Percentiles rank a stretch among this genome's conserved stretches.
Conservation (phyloP, 2,888 invertebrate genomes). For the Cepaea hortensis region DNA sequence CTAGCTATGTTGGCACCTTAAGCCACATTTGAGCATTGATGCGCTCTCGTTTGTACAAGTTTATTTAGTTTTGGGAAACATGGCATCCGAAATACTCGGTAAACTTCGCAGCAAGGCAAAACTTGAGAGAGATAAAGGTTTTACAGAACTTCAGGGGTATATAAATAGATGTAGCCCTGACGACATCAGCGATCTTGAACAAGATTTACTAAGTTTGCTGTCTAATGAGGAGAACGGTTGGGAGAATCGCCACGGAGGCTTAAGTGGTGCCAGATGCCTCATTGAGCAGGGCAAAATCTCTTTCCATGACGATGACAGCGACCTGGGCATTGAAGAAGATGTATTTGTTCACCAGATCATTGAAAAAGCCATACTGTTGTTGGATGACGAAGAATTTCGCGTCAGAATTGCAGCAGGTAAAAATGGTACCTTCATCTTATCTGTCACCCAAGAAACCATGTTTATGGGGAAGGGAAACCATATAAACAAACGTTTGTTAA, state of each 20-base stretch:
- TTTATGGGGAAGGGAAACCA: no score
- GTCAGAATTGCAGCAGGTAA: conserved; percentile 77
- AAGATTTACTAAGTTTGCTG: conserved; percentile 59
- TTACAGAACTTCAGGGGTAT: conserved; percentile 60
- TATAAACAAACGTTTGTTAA: no score
- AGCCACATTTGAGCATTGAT: no score
- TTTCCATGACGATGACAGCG: conserved; percentile 51
- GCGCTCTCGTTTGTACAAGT: no score
- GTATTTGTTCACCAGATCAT: conserved; percentile 68
- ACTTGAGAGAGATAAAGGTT: conserved; percentile 74
- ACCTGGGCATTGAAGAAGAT: conserved; percentile 60
- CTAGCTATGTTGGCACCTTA: no score
- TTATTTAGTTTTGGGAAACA: conserved; percentile 51
- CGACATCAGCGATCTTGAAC: conserved; percentile 61
- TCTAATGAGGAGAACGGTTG: conserved; percentile 68
- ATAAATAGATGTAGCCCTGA: conserved; percentile 53
- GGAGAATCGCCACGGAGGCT: conserved; percentile 77
- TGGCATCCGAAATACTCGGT: conserved; percentile 62
- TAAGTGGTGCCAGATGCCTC: conserved; percentile 75
- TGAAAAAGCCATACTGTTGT: conserved; percentile 65
- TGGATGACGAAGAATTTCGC: conserved; percentile 77
- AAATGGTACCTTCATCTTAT: background rate
- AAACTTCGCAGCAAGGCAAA: conserved; percentile 71
- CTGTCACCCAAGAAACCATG: no score
- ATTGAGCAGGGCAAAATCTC: conserved; percentile 55